Evolutionary conservation across 2,113 vertebrate species (phyloP), one percentile per base, ranked within the genome.

Genomic region (Glaucidium brasilianum): DNA sequence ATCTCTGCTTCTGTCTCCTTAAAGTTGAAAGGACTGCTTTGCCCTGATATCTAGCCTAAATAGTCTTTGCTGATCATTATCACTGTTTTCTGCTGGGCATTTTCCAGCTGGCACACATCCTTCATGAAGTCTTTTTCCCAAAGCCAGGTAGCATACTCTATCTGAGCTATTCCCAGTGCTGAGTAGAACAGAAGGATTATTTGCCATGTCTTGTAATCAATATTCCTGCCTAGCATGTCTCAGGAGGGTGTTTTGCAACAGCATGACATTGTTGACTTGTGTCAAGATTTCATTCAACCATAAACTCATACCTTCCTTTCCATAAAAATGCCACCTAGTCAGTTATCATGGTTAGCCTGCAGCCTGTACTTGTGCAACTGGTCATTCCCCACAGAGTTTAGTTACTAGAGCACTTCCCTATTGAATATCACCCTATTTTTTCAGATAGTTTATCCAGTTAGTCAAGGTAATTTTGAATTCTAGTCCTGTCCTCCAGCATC

Each of bases 391-490:
- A 14, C 30, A 45, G 43, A 78, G 66, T 72, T 74, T 18, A 45
- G 52, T 52, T 88, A 67, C 63, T 92, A 87, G 22, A 78, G 14
- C 56, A 60, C 67, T n/a, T 49, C 39, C 10, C 25, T 79, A 6
- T 35, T 85, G 80, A 88, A 90, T 45, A 79, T 20, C 4, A 21
- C 27, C 30, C 15, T 60, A 6, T 60, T 79, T 91, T 92, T 85
- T 75, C 74, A 63, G 60, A 71, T 34, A 72, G 47, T 85, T 89
- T 79, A 72, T 80, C 29, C 29, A 34, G 47, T 53, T 86, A 83
- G 67, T 81, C 77, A 87, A 77, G 58, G 37, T 41, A 26, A 91
- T 96, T 96, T 91, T 90, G 58, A 41, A 93, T 88, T 94, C 93
- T 90, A 76, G 64, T 75, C 77, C 77, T 81, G 29, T 72, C 56